Conservation (phyloP, 2,888 invertebrate genomes). For the Drosophila sordidula region DNA sequence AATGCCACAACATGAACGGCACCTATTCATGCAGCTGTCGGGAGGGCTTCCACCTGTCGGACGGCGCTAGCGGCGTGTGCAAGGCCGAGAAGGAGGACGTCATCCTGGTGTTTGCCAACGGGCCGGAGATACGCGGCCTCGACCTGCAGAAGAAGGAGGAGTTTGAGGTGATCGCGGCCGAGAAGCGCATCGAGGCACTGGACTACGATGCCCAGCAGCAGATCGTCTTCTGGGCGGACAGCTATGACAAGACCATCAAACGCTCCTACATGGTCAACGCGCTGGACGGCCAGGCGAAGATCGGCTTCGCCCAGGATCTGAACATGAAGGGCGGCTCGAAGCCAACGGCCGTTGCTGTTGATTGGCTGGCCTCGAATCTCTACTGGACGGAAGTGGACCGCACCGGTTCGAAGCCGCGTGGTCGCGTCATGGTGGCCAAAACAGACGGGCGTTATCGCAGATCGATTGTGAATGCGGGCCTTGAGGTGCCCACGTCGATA, state of each 20-base stretch:
- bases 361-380: constrained; percentile 96
- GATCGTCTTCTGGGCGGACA: constrained; percentile 98
- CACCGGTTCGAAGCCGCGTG: constrained; percentile 90
- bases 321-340: constrained; percentile 93
- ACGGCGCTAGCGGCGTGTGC: constrained; percentile 93
- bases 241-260: constrained; percentile 95
- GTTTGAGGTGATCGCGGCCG: constrained; percentile 91
- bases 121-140: constrained; percentile 93
- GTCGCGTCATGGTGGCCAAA: constrained; percentile 94
- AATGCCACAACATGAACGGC: constrained; percentile 96
- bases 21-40: constrained; percentile 94
- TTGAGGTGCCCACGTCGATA: constrained; percentile 95
- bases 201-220: constrained; percentile 94
- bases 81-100: constrained; percentile 89
- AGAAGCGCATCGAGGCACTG: constrained; percentile 95
- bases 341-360: constrained; percentile 95
- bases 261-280: constrained; percentile 95
- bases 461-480: constrained; percentile 90
- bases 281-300: constrained; percentile 90
- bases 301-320: constrained; percentile 94
- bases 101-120: constrained; percentile 91
- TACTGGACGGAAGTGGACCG: constrained; percentile 96
- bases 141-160: constrained; percentile 89
- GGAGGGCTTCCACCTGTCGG: constrained; percentile 91
- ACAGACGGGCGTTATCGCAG: constrained; percentile 95